Evolutionary conservation across 2,888 invertebrate species (phyloP).

Genomic region (Andrena fulva): DNA sequence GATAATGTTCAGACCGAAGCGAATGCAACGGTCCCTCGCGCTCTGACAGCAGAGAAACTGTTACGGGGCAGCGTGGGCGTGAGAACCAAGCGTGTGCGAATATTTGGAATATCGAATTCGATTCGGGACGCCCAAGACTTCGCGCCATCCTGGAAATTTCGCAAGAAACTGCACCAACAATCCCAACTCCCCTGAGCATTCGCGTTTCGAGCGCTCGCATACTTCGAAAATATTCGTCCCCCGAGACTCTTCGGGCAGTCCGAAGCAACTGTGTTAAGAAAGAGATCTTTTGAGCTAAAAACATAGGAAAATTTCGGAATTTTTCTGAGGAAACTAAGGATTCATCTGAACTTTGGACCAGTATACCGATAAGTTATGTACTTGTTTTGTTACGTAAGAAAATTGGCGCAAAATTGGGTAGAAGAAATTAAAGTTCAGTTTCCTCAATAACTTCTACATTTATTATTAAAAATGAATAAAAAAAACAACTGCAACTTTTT

Average conservation of each 20-base stretch:
- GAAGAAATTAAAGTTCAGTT: no score
- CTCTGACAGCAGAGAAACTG: constrained; percentile 24
- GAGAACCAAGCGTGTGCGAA: constrained; percentile 54
- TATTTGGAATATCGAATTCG: constrained; percentile 57
- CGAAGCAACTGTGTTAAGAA: no score
- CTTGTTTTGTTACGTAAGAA: no score
- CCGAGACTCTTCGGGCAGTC: neutral
- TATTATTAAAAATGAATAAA: no score
- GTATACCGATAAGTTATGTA: no score
- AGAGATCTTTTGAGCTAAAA: no score
- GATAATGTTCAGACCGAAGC: constrained; percentile 47
- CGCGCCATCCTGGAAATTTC: constrained; percentile 44
- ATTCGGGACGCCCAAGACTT: constrained; percentile 39
- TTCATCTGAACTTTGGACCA: no score
- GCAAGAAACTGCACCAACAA: constrained; percentile 46
- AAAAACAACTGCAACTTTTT: no score
- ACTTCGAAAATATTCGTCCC: constrained; percentile 18
- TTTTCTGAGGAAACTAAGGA: no score
- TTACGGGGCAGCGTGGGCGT: constrained; percentile 22
- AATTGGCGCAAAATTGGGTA: no score
- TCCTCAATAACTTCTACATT: no score
- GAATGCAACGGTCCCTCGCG: constrained; percentile 29
- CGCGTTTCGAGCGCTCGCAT: constrained; percentile 10
- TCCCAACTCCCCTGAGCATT: constrained; percentile 29
- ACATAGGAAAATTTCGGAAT: no score